Evolutionary conservation across 1,140 invertebrate genomes (phyloP), one percentile per base, ranked within the genome.

Genomic region (Harlomillsia oculata): DNA sequence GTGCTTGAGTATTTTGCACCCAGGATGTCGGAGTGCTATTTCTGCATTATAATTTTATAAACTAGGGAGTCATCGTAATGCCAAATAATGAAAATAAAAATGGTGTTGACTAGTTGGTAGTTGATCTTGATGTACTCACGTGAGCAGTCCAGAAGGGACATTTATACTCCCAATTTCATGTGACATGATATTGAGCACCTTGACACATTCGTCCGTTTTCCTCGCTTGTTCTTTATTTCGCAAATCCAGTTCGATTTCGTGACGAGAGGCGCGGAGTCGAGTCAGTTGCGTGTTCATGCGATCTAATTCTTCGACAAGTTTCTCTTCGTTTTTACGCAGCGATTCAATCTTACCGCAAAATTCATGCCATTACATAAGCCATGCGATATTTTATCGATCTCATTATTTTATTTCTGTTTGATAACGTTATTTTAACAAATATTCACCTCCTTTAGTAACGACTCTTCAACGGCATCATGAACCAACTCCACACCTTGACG

Each of bases 161-260:
- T 53, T 30, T 2, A 56, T 28, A 6, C 28, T 32, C 5, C 61
- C 61, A 23, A 63, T 59, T 49, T 59, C 56, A 34, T 29, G 30
- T 5, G 43, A 49, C 14, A 63, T 30, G 3, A 36, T 28, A 23
- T 20, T 30, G 0, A 63, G 50, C 13, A 56, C 11, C 53, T 56
- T 55, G 5, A 52, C 61, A 37, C 61, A 63, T 43, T 59, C 61
- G 29, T 63, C 61, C 6, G 61, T 63, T 29, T 59, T 56, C n/a
- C 48, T 37, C 21, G 61, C 61, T 16, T 56, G 37, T 11, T 59
- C 53, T 40, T 63, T 63, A 16, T 63, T 63, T 18, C 53, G 32
- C 34, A 63, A 56, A 23, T 63, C 61, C 18, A 51, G 9, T 56
- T 63, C 61, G 5, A 63, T 30, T 54, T 63, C 56, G 53, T 59